A percentile compares a stretch with the other conserved stretches of the same genome.
Conservation (phyloP, 2,113 vertebrate genomes). For the Hippocampus barbouri region DNA sequence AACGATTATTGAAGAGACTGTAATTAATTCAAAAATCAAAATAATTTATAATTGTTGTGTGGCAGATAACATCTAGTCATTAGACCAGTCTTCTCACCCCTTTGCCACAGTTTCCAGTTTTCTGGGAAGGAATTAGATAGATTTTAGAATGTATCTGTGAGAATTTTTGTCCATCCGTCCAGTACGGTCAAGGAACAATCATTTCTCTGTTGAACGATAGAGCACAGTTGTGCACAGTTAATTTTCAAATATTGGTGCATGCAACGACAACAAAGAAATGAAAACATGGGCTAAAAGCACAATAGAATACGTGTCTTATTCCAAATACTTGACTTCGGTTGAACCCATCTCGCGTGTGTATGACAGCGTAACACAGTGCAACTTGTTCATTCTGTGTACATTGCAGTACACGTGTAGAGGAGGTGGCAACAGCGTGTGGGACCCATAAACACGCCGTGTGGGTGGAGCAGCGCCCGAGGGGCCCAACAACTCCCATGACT, state of each 20-base stretch:
- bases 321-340: constrained; percentile 1
- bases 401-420: constrained; percentile 19
- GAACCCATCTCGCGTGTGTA: neutral
- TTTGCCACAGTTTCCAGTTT: neutral
- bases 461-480: constrained; percentile 25
- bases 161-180: neutral
- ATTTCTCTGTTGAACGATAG: neutral
- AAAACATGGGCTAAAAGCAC: neutral
- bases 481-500: constrained; percentile 29
- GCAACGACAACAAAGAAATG: neutral
- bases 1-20: too few species aligned
- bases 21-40: too few species aligned
- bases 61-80: too few species aligned
- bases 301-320: constrained; percentile 4
- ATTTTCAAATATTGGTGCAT: neutral
- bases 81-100: neutral
- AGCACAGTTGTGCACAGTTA: neutral
- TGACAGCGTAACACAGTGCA: constrained; percentile 13
- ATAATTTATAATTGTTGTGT: too few species aligned
- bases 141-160: neutral
- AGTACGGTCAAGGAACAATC: neutral
- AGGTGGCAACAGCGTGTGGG: constrained; percentile 14
- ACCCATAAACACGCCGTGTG: constrained; percentile 8
- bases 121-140: neutral
- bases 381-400: constrained; percentile 28